Base-by-base conservation (phyloP, 1,140 invertebrate species). In the Drosophila virilis region DNA sequence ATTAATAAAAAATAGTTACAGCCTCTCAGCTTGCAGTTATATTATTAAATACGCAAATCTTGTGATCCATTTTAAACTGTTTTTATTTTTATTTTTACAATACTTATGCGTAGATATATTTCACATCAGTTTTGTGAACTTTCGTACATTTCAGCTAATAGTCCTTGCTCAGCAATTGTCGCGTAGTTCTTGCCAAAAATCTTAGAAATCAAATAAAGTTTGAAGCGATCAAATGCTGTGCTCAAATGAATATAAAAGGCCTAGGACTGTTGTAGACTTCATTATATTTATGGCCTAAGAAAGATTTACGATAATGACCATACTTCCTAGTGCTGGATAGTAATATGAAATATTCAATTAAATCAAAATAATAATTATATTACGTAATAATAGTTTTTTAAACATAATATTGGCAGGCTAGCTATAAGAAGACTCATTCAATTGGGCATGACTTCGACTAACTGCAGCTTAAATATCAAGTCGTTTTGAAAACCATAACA, bases 351-450 rank as follows among this genome's bases (percentile, higher is more conserved):
- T 74, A 72, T 60, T 51, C 61, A 48, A 32, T 17, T 33, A 72
- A 60, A 73, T 59, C 45, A 38, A 37, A 35, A 15, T 43, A 66
- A 32, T 43, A 33, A 17, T 17, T 17, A 54, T 65, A 22, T 50
- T 4, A 8, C 13, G 17, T 72, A 37, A 58, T 51, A 55, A 57
- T 59, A 75, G 52, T 59, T 43, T 46, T 8, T 58, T 65, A 80
- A 80, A 77, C 61, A 60, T 78, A 76, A 64, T 66, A 80, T 88
- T 86, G 83, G 83, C 83, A 89, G 83, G 76, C 77, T 83, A 76
- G 77, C 65, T 78, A 79, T 77, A 74, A 88, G 83, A 88, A 88
- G 84, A 88, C 84, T 89, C 73, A 71, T 74, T 86, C 60, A 73
- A 62, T 86, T 68, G 69, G 68, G 76, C 59, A 74, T 74, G 71